Conservation (phyloP, 2,888 invertebrate species). For the Phyllotreta striolata region DNA sequence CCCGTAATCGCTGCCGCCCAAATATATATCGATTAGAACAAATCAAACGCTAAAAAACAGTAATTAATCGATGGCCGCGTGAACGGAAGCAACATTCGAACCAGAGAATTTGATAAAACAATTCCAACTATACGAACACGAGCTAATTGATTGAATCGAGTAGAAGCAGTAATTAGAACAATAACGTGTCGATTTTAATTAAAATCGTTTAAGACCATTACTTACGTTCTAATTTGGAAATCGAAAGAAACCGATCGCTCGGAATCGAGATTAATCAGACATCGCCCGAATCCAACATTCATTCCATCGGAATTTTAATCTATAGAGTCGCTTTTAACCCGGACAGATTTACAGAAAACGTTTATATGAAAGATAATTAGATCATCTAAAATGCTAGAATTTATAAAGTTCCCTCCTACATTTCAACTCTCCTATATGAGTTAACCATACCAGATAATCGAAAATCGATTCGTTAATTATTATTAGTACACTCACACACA, state of each 20-base stretch:
- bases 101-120: constrained; percentile 10
- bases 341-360: no score
- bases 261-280: background rate
- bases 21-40: background rate
- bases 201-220: constrained; percentile 17
- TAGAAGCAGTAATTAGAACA: constrained; percentile 14
- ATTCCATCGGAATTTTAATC: constrained; percentile 8
- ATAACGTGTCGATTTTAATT: constrained; percentile 20
- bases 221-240: constrained; percentile 17
- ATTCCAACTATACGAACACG: constrained; percentile 7
- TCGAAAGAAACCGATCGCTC: background rate
- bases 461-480: no score
- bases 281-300: constrained; percentile 4
- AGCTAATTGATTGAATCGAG: constrained; percentile 17
- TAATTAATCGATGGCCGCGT: constrained; percentile 3
- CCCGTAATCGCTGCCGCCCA: no score
- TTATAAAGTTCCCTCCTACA: no score
- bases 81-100: constrained; percentile 5
- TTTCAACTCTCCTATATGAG: no score
- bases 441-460: no score
- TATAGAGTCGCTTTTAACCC: background rate
- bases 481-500: no score
- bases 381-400: no score
- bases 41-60: constrained; percentile 5
- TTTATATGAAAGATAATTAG: no score